A percentile compares a stretch with the other conserved stretches of the same genome.
These are phyloP conservation scores for Stercorarius parasiticus DNA, from an alignment of 2,113 vertebrate species.

Conservation along the genomic window DNA sequence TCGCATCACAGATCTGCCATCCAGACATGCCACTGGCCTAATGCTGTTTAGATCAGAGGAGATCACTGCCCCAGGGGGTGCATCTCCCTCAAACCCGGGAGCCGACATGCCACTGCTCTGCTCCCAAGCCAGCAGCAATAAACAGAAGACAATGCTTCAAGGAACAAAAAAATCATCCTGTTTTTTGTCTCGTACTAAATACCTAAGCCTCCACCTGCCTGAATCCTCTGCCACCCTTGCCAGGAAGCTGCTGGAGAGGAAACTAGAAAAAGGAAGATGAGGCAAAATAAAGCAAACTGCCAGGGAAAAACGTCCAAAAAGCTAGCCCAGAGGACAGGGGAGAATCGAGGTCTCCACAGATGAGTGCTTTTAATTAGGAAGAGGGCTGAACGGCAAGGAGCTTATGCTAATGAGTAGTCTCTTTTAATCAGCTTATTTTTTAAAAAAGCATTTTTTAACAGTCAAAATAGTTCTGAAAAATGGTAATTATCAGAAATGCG, in stretches of 20 bases:
- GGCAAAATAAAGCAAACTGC: constrained; percentile 68
- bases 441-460: constrained; percentile 78
- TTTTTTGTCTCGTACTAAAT: constrained; percentile 12
- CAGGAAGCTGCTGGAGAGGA: constrained; percentile 38
- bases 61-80: background rate
- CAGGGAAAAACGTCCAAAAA: constrained; percentile 79
- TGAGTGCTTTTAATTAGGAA: constrained; percentile 97
- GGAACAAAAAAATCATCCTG: background rate
- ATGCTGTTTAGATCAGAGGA: background rate
- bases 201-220: constrained; percentile 18
- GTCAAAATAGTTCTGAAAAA: constrained; percentile 80
- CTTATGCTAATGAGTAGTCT: constrained; percentile 91
- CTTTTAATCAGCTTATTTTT: constrained; percentile 89
- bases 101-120: background rate
- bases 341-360: constrained; percentile 87
- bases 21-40: background rate
- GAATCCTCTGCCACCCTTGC: background rate
- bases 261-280: constrained; percentile 50
- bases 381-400: constrained; percentile 83
- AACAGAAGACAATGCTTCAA: background rate
- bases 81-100: background rate
- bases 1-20: background rate
- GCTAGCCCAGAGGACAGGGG: constrained; percentile 68
- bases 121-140: background rate
- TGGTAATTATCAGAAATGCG: constrained; percentile 75